Conservation (phyloP, 2,797 vertebrate species). For the Allobates femoralis region DNA sequence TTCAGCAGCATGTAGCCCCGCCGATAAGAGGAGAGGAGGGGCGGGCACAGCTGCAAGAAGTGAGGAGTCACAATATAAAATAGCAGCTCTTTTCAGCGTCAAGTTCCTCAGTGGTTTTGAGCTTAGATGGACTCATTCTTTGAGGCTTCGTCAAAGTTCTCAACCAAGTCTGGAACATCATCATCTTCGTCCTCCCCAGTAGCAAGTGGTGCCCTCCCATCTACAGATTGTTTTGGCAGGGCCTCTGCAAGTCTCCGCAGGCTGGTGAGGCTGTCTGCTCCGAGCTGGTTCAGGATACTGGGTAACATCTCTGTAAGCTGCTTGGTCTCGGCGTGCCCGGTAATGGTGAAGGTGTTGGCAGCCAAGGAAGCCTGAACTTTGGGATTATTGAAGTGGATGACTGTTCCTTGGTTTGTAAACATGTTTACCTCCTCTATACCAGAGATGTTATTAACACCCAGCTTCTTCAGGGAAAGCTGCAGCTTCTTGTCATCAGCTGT, state of each 20-base stretch:
- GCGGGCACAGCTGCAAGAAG: no score
- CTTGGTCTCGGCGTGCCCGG: constrained; percentile 96
- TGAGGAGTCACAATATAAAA: constrained; percentile 80
- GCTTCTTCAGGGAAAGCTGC: constrained; percentile 96
- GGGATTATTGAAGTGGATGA: constrained; percentile 98
- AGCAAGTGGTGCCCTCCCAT: no score
- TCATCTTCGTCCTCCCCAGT: no score
- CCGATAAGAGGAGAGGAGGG: no score
- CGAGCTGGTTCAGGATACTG: constrained; percentile 95
- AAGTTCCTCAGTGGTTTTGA: constrained; percentile 75
- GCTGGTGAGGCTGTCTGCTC: constrained; percentile 95
- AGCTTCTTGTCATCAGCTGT: constrained; percentile 98
- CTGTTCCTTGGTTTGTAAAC: constrained; percentile 98
- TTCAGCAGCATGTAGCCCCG: no score
- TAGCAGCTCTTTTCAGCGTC: constrained; percentile 79
- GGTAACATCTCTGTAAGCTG: constrained; percentile 98
- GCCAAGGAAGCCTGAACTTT: constrained; percentile 98
- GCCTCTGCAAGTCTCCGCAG: constrained; percentile 94
- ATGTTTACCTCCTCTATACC: constrained; percentile 99
- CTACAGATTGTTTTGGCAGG: constrained; percentile 92
- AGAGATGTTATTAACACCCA: constrained; percentile 97
- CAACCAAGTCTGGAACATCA: constrained; percentile 98
- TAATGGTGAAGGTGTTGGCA: constrained; percentile 98
- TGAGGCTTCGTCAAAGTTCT: constrained; percentile 97
- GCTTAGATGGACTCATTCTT: constrained; percentile 92